Percentiles rank a stretch among this genome's conserved stretches.
Evolutionary conservation across 2,113 vertebrate species (phyloP).

Genomic region (Nycticebus coucang): DNA sequence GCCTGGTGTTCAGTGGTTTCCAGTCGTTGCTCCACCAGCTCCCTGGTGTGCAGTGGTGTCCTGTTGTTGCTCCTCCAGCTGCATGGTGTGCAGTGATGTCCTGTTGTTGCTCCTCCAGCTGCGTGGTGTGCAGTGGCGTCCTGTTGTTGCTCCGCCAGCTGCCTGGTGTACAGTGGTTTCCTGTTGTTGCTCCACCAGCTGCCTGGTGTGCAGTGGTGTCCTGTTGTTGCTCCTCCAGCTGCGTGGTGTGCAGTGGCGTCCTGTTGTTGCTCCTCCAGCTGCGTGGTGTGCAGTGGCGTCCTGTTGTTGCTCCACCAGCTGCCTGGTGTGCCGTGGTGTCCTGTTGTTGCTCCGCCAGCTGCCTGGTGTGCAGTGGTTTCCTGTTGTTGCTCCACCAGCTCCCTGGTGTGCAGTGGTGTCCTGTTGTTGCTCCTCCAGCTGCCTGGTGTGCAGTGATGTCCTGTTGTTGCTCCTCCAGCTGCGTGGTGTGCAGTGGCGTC

Average conservation of each 20-base stretch:
- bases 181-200: no score
- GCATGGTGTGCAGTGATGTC: neutral
- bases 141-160: neutral
- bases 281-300: no score
- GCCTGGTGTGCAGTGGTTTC: fast-evolving
- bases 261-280: neutral
- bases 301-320: no score
- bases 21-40: no score
- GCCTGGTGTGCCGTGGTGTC: no score
- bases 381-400: neutral
- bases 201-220: neutral
- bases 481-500: fast-evolving
- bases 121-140: fast-evolving
- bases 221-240: neutral
- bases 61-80: no score
- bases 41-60: no score
- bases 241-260: fast-evolving
- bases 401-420: fast-evolving
- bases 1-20: no score
- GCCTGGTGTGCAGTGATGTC: fast-evolving
- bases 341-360: no score
- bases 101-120: neutral
- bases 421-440: neutral
- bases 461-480: neutral
- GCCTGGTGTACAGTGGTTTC: no score